Evolutionary conservation across 1,140 invertebrate species (phyloP), one percentile per base, ranked within the genome.

Genomic region (Brachionus sp.): DNA sequence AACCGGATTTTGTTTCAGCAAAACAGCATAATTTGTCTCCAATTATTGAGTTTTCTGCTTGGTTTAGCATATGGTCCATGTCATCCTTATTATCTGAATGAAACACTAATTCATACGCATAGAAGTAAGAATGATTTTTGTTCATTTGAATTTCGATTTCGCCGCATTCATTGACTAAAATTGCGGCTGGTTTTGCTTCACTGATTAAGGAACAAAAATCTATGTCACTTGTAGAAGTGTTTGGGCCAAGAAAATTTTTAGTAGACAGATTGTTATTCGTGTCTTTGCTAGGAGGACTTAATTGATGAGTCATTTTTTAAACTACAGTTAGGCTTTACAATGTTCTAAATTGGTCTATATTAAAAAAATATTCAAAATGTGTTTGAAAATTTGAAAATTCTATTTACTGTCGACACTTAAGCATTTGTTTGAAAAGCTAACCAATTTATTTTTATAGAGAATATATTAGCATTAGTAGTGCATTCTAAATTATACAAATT

Each of bases 111-210:
- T 80, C 77, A 80, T 80, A 80, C 0, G 77, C 77, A 44, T 62
- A 66, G 39, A 80, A 80, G 16, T 80, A 80, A 9, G 50, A 57
- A 44, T 80, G 77, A 37, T 80, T 80, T 44, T 80, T 80, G 50
- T 80, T 80, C 62, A 80, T 80, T 80, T 80, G 77, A 39, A 66
- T 80, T 29, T 80, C 77, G 16, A 80, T 66, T 80, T 80, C 77
- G 23, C 77, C 77, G 25, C 77, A 80, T 62, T 80, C 77, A 19
- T 80, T 80, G 19, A 80, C 77, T 39, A 80, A 19, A 62, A 80
- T 80, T 12, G 77, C 77, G 10, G 77, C 77, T 66, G 77, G 77
- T 44, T 80, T 80, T 42, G 77, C 77, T 66, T 80, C 77, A 25
- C 77, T 80, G 12, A 80, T 80, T 42, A 80, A 66, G 19, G 77